phyloP scores from a whole-genome alignment of 2,113 vertebrate species.

The Lontra canadensis region DNA sequence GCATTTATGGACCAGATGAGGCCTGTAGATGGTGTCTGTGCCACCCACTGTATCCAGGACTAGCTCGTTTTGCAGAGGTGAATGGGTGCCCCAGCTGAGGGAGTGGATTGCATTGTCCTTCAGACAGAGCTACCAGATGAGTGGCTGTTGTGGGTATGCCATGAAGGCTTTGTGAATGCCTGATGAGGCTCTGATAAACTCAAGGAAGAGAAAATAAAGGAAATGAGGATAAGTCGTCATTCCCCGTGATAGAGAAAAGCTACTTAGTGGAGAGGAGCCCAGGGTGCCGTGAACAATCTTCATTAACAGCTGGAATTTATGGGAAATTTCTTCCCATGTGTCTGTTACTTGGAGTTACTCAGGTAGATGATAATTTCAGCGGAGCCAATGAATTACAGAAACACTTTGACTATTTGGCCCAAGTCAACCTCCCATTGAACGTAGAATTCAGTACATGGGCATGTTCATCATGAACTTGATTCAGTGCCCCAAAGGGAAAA shows the following conservation, averaged over 20 bases:
- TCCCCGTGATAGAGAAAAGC: not conserved
- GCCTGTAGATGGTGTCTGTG: not conserved
- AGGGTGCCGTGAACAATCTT: not conserved
- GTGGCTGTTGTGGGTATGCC: no score
- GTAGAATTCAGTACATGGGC: no score
- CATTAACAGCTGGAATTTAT: not conserved
- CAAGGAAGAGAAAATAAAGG: not conserved
- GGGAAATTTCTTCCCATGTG: not conserved
- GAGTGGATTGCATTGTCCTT: accelerated
- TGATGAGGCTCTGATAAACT: not conserved
- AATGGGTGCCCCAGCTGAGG: not conserved
- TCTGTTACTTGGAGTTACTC: not conserved
- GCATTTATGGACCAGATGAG: not conserved
- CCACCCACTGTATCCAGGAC: not conserved
- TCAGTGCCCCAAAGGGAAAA: not conserved
- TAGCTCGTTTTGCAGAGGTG: not conserved
- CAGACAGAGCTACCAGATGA: not conserved
- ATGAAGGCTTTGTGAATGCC: not conserved
- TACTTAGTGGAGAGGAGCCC: not conserved
- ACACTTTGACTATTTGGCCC: not conserved
- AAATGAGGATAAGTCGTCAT: not conserved
- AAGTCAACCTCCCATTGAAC: not conserved
- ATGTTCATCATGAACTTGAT: no score
- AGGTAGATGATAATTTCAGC: not conserved
- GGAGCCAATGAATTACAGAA: not conserved